A percentile compares a stretch with the other conserved stretches of the same genome.
Conservation (phyloP, 2,888 invertebrate genomes). For the Acanthosepion esculentum region DNA sequence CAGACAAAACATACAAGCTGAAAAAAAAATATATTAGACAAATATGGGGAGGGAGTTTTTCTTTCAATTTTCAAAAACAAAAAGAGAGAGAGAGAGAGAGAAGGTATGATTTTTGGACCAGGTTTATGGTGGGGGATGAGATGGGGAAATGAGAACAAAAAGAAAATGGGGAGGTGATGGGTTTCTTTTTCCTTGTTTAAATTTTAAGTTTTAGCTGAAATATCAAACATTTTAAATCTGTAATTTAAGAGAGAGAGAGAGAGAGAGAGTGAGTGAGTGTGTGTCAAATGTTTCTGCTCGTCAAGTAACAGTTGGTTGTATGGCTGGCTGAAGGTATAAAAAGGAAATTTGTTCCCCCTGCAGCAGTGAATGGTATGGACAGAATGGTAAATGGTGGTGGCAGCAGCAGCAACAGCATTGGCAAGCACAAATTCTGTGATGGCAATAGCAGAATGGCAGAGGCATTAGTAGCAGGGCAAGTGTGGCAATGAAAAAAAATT, state of each 20-base stretch:
- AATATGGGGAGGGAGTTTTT: background rate
- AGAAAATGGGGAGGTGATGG: background rate
- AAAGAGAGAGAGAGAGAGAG: background rate
- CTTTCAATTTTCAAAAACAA: background rate
- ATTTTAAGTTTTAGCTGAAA: background rate
- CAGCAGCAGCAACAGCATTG: background rate
- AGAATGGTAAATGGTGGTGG: background rate
- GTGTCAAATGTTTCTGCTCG: background rate
- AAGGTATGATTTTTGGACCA: background rate
- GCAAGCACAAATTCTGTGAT: background rate
- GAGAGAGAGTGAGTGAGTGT: background rate
- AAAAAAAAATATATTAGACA: background rate
- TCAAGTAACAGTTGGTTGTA: background rate
- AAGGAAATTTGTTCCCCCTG: background rate
- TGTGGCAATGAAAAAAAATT: background rate
- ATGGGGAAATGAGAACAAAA: background rate
- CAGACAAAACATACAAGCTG: background rate
- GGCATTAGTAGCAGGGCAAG: background rate
- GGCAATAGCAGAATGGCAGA: background rate
- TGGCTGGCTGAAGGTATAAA: constrained; percentile 34
- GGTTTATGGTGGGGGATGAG: background rate
- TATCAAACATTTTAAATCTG: background rate
- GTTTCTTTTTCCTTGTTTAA: background rate
- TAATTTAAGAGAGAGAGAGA: background rate
- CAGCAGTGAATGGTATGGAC: constrained; percentile 39